These are phyloP conservation scores for Busseola fusca DNA, from an alignment of 2,888 invertebrate species.

Conservation along the genomic window DNA sequence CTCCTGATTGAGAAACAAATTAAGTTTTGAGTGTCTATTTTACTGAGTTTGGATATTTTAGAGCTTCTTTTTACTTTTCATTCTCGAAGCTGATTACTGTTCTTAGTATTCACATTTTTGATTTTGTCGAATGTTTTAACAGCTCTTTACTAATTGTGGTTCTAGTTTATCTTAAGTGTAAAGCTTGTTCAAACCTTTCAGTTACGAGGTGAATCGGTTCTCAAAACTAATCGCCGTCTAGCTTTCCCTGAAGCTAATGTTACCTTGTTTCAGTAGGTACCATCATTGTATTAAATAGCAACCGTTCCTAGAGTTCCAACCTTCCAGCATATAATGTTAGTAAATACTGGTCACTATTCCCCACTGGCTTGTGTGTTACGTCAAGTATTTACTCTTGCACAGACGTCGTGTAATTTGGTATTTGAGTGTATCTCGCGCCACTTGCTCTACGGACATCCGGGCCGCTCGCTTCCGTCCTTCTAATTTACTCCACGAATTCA, in stretches of 20 bases:
- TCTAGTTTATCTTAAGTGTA: conserved; percentile 10
- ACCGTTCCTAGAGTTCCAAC: conserved; percentile 25
- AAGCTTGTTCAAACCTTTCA: conserved; percentile 27
- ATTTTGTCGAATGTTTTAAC: neutral
- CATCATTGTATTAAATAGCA: conserved; percentile 42
- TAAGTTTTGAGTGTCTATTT: conserved; percentile 32
- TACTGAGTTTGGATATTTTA: conserved; percentile 23
- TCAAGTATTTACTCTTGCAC: conserved; percentile 34
- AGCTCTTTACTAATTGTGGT: neutral
- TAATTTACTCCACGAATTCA: conserved; percentile 62
- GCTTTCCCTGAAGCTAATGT: conserved; percentile 39
- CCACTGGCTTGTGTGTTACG: conserved; percentile 23
- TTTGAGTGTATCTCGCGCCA: conserved; percentile 62
- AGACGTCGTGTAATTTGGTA: conserved; percentile 59
- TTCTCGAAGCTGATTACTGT: neutral
- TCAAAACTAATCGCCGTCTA: conserved; percentile 40
- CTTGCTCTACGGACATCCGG: conserved; percentile 62
- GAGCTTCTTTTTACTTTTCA: conserved; percentile 9
- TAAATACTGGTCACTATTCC: conserved; percentile 40
- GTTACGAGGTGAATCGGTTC: conserved; percentile 32
- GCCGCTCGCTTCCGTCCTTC: conserved; percentile 60
- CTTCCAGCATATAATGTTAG: conserved; percentile 26
- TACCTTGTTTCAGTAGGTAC: conserved; percentile 40
- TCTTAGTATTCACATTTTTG: neutral
- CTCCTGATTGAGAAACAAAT: conserved; percentile 49